Conservation (phyloP, 37 sponge, comb jelly and placozoan genomes). For the Eunapius fragilis region DNA sequence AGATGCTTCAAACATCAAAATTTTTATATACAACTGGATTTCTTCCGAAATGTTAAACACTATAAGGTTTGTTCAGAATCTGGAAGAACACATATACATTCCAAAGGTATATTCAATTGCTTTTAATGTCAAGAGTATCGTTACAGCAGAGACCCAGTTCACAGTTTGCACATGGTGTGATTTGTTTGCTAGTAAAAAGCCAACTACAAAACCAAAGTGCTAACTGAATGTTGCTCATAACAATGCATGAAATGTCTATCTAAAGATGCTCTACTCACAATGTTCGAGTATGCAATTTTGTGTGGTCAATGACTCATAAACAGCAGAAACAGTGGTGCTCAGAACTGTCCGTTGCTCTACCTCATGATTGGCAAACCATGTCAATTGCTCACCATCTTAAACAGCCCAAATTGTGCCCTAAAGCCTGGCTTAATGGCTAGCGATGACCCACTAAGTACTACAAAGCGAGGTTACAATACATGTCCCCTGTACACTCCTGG, state of each 20-base stretch:
- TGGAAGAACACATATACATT: conserved; percentile 19
- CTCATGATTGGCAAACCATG: neutral
- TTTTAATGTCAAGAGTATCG: neutral
- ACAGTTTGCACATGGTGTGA: conserved; percentile 13
- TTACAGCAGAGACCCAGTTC: neutral
- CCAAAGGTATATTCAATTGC: conserved; percentile 11
- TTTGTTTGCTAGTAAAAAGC: neutral
- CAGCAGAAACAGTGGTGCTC: conserved; percentile 22
- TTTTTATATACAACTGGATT: too few relatives aligned
- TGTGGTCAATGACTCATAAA: conserved; percentile 17
- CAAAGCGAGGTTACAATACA: neutral
- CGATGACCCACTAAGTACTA: conserved; percentile 10
- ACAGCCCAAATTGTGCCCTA: conserved; percentile 3
- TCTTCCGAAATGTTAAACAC: too few relatives aligned
- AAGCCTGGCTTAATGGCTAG: neutral
- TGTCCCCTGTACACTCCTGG: neutral
- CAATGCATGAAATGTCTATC: neutral
- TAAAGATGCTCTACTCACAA: neutral
- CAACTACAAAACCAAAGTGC: neutral
- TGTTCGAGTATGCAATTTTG: neutral
- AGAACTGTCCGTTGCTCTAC: neutral
- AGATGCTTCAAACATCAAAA: too few relatives aligned
- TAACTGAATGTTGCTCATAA: neutral
- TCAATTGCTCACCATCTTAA: neutral
- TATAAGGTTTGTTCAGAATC: conserved; percentile 7